Conservation (phyloP, 1,140 invertebrate genomes). For the Eumaeus atala region DNA sequence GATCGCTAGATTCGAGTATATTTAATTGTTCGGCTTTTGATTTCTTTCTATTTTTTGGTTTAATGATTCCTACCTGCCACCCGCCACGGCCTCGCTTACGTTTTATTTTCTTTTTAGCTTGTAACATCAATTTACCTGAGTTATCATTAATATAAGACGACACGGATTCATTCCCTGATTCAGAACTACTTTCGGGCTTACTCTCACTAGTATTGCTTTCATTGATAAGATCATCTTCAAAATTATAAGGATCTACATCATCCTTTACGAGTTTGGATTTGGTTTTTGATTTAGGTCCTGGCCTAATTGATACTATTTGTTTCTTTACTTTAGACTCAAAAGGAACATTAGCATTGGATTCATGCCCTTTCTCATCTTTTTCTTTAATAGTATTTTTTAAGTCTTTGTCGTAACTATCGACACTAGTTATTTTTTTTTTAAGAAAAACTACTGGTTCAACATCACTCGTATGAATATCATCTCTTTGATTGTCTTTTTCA, state of each 20-base stretch:
- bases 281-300: slow-evolving; percentile 52
- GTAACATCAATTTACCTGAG: slow-evolving; percentile 9
- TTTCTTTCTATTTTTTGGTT: slow-evolving; percentile 46
- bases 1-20: slow-evolving; percentile 9
- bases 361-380: slow-evolving; percentile 16
- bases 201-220: slow-evolving; percentile 36
- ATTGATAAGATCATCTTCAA: slow-evolving; percentile 48
- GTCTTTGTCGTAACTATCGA: slow-evolving; percentile 15
- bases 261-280: slow-evolving; percentile 27
- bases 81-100: slow-evolving; percentile 42
- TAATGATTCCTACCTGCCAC: slow-evolving; percentile 51
- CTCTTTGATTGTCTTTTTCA: slow-evolving; percentile 12
- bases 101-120: slow-evolving; percentile 48
- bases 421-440: slow-evolving; percentile 28
- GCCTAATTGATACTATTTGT: slow-evolving; percentile 12
- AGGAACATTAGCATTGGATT: slow-evolving; percentile 20
- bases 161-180: slow-evolving; percentile 46
- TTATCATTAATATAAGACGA: background rate
- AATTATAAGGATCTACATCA: slow-evolving; percentile 44
- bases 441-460: slow-evolving; percentile 35
- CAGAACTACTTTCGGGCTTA: slow-evolving; percentile 31
- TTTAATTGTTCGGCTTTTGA: slow-evolving; percentile 7
- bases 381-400: slow-evolving; percentile 38
- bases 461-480: slow-evolving; percentile 24
- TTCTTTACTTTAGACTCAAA: slow-evolving; percentile 23